Base-by-base conservation (phyloP, 2,113 vertebrate species). In the Corydoras sp. region DNA sequence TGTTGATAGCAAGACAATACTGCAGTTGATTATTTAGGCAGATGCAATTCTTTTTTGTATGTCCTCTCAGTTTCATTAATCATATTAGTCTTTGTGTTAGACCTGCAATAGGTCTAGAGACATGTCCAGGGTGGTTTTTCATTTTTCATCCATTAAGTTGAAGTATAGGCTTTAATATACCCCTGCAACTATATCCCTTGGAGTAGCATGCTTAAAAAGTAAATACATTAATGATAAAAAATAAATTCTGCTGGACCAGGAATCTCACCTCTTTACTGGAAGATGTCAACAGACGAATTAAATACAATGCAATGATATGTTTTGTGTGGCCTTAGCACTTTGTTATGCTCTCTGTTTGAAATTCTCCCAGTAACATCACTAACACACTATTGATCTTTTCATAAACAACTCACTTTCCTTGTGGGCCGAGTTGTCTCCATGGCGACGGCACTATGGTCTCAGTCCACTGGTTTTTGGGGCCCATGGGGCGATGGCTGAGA, bases 281-380 rank as follows among this genome's bases (percentile, higher is more conserved):
- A 53, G 9, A 12, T 53, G 35, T 43, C 35, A 43, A 43, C 35
- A 43, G 35, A 43, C 35, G 4, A 43, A 43, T 43, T 43, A 43
- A 43, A 43, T 5, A 43, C 35, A 43, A 43, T 43, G 35, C 35
- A 10, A 53, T 10, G 9, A 53, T 53, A 10, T 14, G 10, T 53
- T 14, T 12, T 53, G 10, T 53, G 10, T 12, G 51, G 51, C 51
- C 10, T 55, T 32, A 35, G n/a, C 62, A 18, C 62, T 31, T 15
- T 60, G 15, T 51, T 24, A 64, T 75, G 56, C 66, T 49, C 58
- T 24, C 56, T 58, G 50, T 69, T 75, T 76, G 31, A 81, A 76
- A 76, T 70, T 68, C 68, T 79, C 62, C 43, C 32, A 18, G n/a
- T 80, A 71, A 80, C 68, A 71, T 72, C 69, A 54, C 53, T 49